Conservation (phyloP, 1,140 invertebrate genomes). For the Drosophila nannoptera region DNA sequence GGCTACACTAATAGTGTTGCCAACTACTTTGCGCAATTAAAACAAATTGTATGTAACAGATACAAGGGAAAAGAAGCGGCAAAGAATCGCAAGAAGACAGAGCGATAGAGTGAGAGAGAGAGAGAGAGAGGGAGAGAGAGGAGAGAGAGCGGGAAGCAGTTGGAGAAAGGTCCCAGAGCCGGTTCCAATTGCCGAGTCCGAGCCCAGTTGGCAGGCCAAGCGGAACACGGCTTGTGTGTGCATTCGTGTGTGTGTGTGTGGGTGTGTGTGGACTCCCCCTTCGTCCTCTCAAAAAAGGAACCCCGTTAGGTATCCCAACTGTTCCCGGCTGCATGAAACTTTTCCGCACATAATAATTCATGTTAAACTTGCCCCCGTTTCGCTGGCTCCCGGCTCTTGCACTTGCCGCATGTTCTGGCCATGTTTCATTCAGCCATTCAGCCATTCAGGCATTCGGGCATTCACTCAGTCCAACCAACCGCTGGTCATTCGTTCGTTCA, state of each 20-base stretch:
- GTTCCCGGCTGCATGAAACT: constrained; percentile 58
- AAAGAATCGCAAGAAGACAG: not conserved
- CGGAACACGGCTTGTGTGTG: constrained; percentile 26
- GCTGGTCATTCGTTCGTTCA: constrained; percentile 56
- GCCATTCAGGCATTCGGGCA: constrained; percentile 39
- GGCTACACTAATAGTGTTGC: constrained; percentile 63
- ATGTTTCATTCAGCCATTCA: constrained; percentile 31
- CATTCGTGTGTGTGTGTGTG: constrained; percentile 19
- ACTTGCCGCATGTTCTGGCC: constrained; percentile 23
- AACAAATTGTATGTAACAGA: constrained; percentile 75
- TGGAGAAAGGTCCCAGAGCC: constrained; percentile 2
- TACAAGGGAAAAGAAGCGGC: constrained; percentile 30
- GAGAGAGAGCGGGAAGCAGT: not conserved
- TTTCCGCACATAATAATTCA: constrained; percentile 74
- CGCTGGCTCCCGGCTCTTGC: constrained; percentile 8
- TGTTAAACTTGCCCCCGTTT: constrained; percentile 63
- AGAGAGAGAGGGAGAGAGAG: not conserved
- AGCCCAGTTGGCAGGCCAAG: constrained; percentile 34
- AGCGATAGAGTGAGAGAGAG: not conserved
- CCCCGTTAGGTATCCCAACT: constrained; percentile 27
- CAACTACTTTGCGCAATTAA: constrained; percentile 76
- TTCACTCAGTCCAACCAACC: constrained; percentile 42
- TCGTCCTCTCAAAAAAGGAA: not conserved
- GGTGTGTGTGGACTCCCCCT: not conserved
- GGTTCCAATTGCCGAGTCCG: constrained; percentile 18